A percentile compares a stretch with the other conserved stretches of the same genome.
Conservation (phyloP, 1,140 invertebrate species). For the Zaprionus taronus region DNA sequence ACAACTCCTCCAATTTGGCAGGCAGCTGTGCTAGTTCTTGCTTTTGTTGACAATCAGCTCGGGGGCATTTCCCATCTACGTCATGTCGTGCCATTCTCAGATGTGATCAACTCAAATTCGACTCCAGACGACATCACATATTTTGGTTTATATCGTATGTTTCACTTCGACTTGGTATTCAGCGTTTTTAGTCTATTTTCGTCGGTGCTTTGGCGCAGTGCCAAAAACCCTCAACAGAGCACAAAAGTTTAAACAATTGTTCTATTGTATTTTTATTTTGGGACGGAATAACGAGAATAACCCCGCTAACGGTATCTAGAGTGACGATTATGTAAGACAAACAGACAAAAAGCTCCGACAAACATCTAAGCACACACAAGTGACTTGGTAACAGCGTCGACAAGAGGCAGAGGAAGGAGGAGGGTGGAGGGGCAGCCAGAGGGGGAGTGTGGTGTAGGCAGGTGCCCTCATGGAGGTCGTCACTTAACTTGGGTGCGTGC, state of each 20-base stretch:
- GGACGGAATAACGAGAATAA: conserved; percentile 60
- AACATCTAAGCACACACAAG: conserved; percentile 72
- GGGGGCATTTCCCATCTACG: conserved; percentile 62
- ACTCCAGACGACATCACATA: conserved; percentile 27
- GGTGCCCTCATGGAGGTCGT: conserved; percentile 65
- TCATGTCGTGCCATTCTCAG: conserved; percentile 38
- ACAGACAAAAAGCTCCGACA: conserved; percentile 57
- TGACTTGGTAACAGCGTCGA: not conserved
- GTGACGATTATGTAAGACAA: conserved; percentile 82
- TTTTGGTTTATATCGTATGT: conserved; percentile 17
- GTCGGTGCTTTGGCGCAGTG: conserved; percentile 60
- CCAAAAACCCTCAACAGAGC: conserved; percentile 56
- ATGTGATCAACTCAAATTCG: conserved; percentile 32
- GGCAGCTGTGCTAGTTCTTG: conserved; percentile 59
- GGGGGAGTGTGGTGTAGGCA: conserved; percentile 12
- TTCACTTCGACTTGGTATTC: conserved; percentile 19
- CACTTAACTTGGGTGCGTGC: conserved; percentile 59
- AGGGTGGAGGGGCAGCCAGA: not conserved
- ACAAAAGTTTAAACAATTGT: conserved; percentile 81
- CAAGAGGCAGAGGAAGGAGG: not conserved
- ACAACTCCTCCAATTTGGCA: not conserved
- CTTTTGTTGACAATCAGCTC: not conserved
- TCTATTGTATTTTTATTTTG: conserved; percentile 76
- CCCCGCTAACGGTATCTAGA: conserved; percentile 71
- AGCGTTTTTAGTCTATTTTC: conserved; percentile 13